phyloP scores from a whole-genome alignment of 2,888 invertebrate species.

The Amorpha juglandis region DNA sequence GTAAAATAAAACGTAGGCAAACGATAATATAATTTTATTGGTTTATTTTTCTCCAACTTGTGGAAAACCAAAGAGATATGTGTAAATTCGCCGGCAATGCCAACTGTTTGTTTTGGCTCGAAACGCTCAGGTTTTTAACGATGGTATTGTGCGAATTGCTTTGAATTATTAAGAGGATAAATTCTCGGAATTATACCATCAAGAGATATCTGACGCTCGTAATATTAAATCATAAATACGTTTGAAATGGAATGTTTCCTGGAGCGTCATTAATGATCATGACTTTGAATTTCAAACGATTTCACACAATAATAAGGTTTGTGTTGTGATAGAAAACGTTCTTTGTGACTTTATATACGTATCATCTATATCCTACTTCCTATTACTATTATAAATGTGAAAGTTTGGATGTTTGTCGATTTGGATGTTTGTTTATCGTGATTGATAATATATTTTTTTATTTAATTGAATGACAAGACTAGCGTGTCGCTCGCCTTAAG shows the following conservation, averaged over 20 bases:
- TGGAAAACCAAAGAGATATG: not conserved
- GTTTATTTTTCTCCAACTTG: slow-evolving; percentile 33
- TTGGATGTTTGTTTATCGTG: too few species aligned
- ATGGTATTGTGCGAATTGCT: not conserved
- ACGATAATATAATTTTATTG: slow-evolving; percentile 49
- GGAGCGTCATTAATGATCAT: slow-evolving; percentile 3
- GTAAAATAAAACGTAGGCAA: slow-evolving; percentile 45
- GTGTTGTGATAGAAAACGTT: too few species aligned
- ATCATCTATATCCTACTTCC: too few species aligned
- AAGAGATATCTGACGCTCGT: not conserved
- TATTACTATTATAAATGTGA: too few species aligned
- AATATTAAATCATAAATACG: not conserved
- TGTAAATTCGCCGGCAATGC: slow-evolving; percentile 2
- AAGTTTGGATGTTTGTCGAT: too few species aligned
- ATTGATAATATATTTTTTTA: too few species aligned
- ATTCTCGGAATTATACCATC: not conserved
- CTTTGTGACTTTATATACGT: too few species aligned
- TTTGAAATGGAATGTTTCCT: not conserved
- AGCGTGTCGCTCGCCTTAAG: too few species aligned
- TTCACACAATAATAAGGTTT: not conserved
- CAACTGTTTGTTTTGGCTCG: not conserved
- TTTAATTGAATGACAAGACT: too few species aligned
- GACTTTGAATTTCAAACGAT: not conserved
- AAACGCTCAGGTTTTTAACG: not conserved
- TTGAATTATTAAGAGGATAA: slow-evolving; percentile 4